Percentiles rank a stretch among this genome's conserved stretches.
Conservation (phyloP, 2,113 vertebrate species). For the Taurulus bubalis region DNA sequence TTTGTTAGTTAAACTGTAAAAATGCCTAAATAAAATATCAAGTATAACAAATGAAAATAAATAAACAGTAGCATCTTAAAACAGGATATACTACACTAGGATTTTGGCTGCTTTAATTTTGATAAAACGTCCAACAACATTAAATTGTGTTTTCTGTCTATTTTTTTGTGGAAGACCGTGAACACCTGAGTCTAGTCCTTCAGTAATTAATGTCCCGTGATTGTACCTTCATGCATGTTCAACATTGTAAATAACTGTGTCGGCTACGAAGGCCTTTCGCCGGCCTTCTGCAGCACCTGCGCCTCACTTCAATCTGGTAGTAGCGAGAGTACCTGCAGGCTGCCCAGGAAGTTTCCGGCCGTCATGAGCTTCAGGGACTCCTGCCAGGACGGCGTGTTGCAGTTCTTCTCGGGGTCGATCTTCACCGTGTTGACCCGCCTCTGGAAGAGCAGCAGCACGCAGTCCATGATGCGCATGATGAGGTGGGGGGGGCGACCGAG, state of each 20-base stretch:
- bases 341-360: constrained; percentile 94
- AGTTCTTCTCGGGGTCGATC: constrained; percentile 88
- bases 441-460: constrained; percentile 94
- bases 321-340: constrained; percentile 86
- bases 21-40: no score
- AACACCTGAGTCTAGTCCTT: not conserved
- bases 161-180: not conserved
- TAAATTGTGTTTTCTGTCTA: not conserved
- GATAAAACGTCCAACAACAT: not conserved
- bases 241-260: not conserved
- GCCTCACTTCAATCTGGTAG: not conserved
- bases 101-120: not conserved
- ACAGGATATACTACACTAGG: not conserved
- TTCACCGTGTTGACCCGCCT: constrained; percentile 88
- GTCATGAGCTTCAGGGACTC: constrained; percentile 98
- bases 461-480: constrained; percentile 99
- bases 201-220: not conserved
- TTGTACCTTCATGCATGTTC: not conserved
- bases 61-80: no score
- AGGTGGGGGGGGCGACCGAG: constrained; percentile 94
- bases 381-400: constrained; percentile 91
- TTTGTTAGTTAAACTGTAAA: no score
- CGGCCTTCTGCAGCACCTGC: not conserved
- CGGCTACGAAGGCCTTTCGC: no score
- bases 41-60: no score